Evolutionary conservation across 2,888 invertebrate species (phyloP), one percentile per base, ranked within the genome.

Genomic region (Amiota minor): DNA sequence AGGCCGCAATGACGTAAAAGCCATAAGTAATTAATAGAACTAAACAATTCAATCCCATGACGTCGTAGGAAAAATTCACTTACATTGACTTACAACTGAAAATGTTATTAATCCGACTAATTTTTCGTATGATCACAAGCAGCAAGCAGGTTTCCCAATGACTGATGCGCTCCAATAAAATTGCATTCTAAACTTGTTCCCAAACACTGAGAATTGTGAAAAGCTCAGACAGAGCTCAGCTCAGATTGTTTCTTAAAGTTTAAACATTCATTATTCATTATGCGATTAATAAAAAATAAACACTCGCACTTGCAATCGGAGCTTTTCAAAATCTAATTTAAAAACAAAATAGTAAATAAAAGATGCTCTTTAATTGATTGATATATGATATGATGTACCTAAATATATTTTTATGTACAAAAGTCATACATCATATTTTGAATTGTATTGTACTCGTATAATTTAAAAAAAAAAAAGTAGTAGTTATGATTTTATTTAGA

Each of bases 1-100:
- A 86, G 9, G 80, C 74, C 35, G 8, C n/a, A 70, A 20, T 12
- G 18, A 16, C 1, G 2, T 46, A 71, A 20, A 68, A 20, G 12
- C 50, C 67, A 68, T 8, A 35, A 35, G n/a, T 35, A 12, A 23
- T 35, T 45, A 62, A 35, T 12, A n/a, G 12, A 35, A 35, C 9
- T 12, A 62, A 14, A 9, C n/a, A 6, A 23, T 35, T n/a, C 35
- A 35, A 23, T 23, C 9, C 11, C 67, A 68, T 68, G 50, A 18
- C 18, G 50, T 50, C 8, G 9, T 9, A 67, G 23, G 9, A 10
- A 16, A 14, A 49, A 50, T 20, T 18, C 47, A 11, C 56, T 16
- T 49, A 18, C 9, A 47, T 16, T 46, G 35, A 35, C 35, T 35
- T 3, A 35, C 6, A 8, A 35, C 35, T 35, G 35, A 59, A 59